These are phyloP conservation scores for Tolmerus cingulatus DNA, from an alignment of 2,888 invertebrate genomes.

Conservation along the genomic window DNA sequence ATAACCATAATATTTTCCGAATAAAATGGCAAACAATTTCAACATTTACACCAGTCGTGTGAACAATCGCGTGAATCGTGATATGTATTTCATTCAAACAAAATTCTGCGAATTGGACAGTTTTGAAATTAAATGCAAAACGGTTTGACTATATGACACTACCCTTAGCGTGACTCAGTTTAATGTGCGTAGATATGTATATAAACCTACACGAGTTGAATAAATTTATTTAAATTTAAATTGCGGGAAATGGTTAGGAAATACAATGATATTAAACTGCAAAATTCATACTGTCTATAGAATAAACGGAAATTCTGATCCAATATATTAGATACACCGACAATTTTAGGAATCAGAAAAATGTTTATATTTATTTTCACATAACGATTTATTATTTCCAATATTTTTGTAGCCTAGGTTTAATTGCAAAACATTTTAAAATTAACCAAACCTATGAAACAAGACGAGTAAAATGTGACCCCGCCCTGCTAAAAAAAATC, in stretches of 20 bases:
- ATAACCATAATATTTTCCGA: background rate
- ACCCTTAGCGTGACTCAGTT: background rate
- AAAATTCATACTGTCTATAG: too few relatives aligned
- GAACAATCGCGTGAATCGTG: background rate
- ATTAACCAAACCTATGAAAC: too few relatives aligned
- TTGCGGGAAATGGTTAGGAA: background rate
- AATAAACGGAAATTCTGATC: too few relatives aligned
- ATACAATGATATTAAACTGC: background rate
- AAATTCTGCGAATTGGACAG: background rate
- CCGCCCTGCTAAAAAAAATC: too few relatives aligned
- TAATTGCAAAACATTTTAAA: too few relatives aligned
- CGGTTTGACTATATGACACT: background rate
- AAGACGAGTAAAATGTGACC: too few relatives aligned
- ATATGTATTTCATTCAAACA: background rate
- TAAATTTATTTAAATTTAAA: background rate
- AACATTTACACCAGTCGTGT: background rate
- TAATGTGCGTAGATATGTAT: background rate
- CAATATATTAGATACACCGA: too few relatives aligned
- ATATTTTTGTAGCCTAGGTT: too few relatives aligned
- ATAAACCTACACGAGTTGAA: background rate
- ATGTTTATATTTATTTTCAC: too few relatives aligned
- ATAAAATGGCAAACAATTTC: background rate
- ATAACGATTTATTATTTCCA: too few relatives aligned
- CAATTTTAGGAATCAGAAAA: too few relatives aligned
- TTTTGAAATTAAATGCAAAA: background rate